Percentiles rank a stretch among this genome's conserved stretches.
phyloP scores from a whole-genome alignment of 2,797 vertebrate species.

The Rachycentron canadum region DNA sequence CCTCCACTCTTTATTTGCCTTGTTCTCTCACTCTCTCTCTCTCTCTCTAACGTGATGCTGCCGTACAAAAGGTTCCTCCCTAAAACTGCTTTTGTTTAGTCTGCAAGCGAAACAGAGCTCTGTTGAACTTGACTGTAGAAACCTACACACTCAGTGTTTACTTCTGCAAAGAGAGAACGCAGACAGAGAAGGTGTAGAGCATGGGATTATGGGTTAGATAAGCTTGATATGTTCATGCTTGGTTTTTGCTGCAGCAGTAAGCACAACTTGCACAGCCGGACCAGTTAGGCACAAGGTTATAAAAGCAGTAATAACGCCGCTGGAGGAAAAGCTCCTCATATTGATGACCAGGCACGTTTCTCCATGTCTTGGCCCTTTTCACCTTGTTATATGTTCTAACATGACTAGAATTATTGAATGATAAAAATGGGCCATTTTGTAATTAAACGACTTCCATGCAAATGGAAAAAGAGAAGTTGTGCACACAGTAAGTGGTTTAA shows the following conservation, averaged over 20 bases:
- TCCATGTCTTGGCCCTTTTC: not conserved
- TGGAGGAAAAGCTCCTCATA: conserved; percentile 17
- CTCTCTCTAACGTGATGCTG: conserved; percentile 46
- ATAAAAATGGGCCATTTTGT: not conserved
- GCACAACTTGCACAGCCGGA: conserved; percentile 43
- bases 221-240: conserved; percentile 32
- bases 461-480: not conserved
- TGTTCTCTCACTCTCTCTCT: too few relatives aligned
- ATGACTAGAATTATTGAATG: not conserved
- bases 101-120: conserved; percentile 58
- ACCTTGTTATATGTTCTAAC: not conserved
- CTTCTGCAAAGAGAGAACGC: conserved; percentile 34
- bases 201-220: conserved; percentile 63
- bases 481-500: not conserved
- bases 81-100: conserved; percentile 77
- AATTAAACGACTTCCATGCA: not conserved
- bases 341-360: conserved; percentile 42
- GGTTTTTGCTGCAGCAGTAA: conserved; percentile 45
- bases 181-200: conserved; percentile 49
- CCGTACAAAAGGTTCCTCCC: conserved; percentile 52
- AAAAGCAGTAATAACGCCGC: conserved; percentile 59
- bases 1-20: conserved; percentile 62
- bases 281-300: conserved; percentile 55
- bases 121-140: conserved; percentile 58
- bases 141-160: conserved; percentile 50